Evolutionary conservation across 2,888 invertebrate species (phyloP).

Genomic region (Andrena camellia): DNA sequence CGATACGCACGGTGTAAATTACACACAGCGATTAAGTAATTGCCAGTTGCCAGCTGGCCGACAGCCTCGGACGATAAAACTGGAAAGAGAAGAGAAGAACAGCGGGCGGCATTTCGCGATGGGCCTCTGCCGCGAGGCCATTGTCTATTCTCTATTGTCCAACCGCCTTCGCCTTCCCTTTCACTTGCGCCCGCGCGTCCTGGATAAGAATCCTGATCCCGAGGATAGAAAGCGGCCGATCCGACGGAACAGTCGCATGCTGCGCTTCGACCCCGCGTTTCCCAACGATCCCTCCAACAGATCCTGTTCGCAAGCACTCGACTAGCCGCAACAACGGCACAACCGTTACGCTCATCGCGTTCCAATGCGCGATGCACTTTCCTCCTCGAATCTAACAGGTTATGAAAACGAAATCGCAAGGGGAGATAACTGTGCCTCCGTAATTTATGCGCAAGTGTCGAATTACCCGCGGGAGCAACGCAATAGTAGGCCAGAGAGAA

Average conservation of each 20-base stretch:
- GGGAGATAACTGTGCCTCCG: conserved; percentile 23
- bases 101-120: conserved; percentile 26
- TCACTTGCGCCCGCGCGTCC: conserved; percentile 47
- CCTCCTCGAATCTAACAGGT: conserved; percentile 39
- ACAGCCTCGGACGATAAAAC: conserved; percentile 42
- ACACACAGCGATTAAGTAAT: conserved; percentile 36
- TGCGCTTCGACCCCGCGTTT: not conserved
- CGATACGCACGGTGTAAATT: conserved; percentile 13
- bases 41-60: conserved; percentile 19
- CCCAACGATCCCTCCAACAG: not conserved
- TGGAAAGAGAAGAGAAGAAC: conserved; percentile 23
- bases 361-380: conserved; percentile 15
- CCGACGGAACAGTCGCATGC: not conserved
- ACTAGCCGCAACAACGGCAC: too few relatives aligned
- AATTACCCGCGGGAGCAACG: conserved; percentile 24
- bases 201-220: conserved; percentile 26
- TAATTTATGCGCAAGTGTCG: conserved; percentile 32
- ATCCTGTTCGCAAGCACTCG: too few relatives aligned
- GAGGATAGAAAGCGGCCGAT: conserved; percentile 19
- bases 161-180: conserved; percentile 52
- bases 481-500: conserved; percentile 8
- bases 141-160: conserved; percentile 56
- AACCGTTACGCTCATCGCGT: too few relatives aligned
- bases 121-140: conserved; percentile 17
- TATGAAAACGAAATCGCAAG: conserved; percentile 30